Base-by-base conservation (phyloP, 2,888 invertebrate species). In the Octonoba sinensis region DNA sequence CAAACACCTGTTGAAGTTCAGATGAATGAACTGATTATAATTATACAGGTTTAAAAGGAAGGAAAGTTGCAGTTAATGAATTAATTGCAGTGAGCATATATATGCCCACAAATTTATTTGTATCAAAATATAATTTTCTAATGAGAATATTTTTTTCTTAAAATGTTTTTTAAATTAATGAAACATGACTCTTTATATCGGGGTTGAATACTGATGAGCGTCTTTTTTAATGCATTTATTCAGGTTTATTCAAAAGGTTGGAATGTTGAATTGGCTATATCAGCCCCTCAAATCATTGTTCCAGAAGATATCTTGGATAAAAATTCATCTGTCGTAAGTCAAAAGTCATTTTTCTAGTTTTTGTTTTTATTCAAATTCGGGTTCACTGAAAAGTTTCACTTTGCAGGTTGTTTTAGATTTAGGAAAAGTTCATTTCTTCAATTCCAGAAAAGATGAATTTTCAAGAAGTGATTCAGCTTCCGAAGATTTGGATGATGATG, bases 241-340 rank as follows among this genome's bases (percentile, higher is more conserved):
- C 74, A 87, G 87, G 84, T 85, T 13, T 85, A 86, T 79, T 85
- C 86, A 18, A 87, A 87, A 73, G 86, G 87, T 18, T 97, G 96
- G 96, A 94, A 95, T 84, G 90, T 97, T 83, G 93, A 95, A 87
- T 91, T 97, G 85, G 96, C 97, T 88, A 94, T 98, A 84, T 95
- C 95, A 4, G 97, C 97, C 1, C 97, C 97, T 0, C 96, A 96
- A 88, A 95, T 98, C 85, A 92, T 97, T 86, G 91, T 97, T 84
- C 95, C 96, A 56, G 96, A 96, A 85, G 87, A 87, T 76, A 88
- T 89, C 72, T 83, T 85, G 2, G 88, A 88, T 75, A 84, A 86
- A 18, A 87, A 88, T 72, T 87, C 89, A 0, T 86, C 86, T 3
- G 85, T 88, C 82, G 88, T 85, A 82, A 72, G 71, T 62, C 27